Percentiles rank a stretch among this genome's conserved stretches.
These are phyloP conservation scores for Erpornis zantholeuca DNA, from an alignment of 2,113 vertebrate genomes.

Conservation along the genomic window DNA sequence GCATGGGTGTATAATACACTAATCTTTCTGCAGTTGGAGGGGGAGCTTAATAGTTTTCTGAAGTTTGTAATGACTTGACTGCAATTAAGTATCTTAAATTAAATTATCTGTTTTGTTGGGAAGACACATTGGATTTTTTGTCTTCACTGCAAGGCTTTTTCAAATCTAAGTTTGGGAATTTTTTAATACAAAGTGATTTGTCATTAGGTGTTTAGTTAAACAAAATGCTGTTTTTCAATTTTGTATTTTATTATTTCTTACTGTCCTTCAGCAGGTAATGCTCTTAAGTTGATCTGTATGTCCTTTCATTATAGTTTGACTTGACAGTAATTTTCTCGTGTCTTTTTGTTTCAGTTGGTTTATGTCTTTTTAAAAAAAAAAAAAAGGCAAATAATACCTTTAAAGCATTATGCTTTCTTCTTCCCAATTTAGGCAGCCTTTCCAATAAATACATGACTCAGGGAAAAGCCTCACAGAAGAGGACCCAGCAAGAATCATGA, in stretches of 20 bases:
- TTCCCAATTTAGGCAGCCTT: conserved; percentile 80
- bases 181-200: background rate
- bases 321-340: background rate
- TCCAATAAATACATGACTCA: conserved; percentile 83
- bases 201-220: background rate
- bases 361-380: background rate
- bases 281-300: background rate
- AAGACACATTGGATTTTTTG: background rate
- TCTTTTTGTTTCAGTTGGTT: background rate
- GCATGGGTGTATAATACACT: background rate
- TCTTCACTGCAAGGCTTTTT: background rate
- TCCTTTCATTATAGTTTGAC: background rate
- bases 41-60: background rate
- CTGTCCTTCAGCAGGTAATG: background rate
- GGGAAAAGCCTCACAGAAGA: conserved; percentile 83
- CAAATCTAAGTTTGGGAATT: background rate
- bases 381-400: background rate
- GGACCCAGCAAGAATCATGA: conserved; percentile 84
- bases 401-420: conserved; percentile 33
- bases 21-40: background rate
- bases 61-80: background rate
- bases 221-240: background rate
- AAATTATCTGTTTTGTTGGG: background rate
- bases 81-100: background rate
- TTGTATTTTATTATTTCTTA: background rate